Percentiles rank a stretch among this genome's conserved stretches.
These are phyloP conservation scores for Phytoseiulus persimilis DNA, from an alignment of 2,888 invertebrate genomes.

Conservation along the genomic window DNA sequence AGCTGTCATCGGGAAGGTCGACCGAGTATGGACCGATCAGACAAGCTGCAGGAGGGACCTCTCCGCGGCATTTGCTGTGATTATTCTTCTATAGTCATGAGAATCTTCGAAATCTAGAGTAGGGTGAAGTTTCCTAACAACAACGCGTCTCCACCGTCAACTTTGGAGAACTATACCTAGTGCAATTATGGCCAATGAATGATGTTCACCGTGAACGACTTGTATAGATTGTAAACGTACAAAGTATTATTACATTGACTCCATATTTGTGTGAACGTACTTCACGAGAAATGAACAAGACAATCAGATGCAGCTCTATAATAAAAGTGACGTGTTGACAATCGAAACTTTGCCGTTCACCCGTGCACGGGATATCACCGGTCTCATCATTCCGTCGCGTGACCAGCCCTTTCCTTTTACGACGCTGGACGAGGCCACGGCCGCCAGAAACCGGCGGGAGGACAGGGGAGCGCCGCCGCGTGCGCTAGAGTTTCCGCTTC, in stretches of 20 bases:
- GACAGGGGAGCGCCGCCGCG: too few relatives aligned
- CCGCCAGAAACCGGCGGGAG: too few relatives aligned
- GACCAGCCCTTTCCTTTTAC: background rate
- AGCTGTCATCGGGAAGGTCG: too few relatives aligned
- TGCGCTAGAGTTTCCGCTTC: too few relatives aligned
- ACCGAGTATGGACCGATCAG: too few relatives aligned
- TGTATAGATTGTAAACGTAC: slow-evolving; percentile 5
- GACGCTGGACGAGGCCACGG: too few relatives aligned
- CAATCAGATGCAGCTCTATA: background rate
- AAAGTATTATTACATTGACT: background rate
- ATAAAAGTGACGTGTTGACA: background rate
- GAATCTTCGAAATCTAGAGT: too few relatives aligned
- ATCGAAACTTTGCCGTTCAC: background rate
- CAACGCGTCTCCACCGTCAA: background rate
- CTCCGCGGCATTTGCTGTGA: too few relatives aligned
- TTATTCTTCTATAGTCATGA: too few relatives aligned
- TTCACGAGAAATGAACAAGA: background rate
- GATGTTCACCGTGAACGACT: background rate
- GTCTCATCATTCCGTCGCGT: too few relatives aligned
- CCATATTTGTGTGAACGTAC: background rate
- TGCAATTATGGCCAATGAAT: background rate
- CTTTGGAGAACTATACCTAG: background rate
- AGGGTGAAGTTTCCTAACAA: too few relatives aligned
- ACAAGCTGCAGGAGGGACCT: too few relatives aligned
- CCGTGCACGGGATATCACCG: background rate